Evolutionary conservation across 2,113 vertebrate genomes (phyloP), one percentile per base, ranked within the genome.

Genomic region (Cebidichthys violaceus): DNA sequence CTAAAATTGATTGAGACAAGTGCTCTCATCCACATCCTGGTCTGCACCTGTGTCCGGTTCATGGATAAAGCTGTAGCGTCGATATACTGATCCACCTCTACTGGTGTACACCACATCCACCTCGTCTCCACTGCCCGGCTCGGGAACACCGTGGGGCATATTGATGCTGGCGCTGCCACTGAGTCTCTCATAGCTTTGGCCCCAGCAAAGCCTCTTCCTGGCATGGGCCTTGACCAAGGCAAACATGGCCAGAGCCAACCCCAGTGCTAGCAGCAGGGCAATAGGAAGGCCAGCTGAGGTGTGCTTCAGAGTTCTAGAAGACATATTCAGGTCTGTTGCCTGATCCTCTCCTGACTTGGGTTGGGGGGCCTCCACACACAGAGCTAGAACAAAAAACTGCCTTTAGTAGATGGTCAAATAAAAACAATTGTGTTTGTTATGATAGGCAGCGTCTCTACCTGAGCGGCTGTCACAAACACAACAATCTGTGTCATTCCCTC

Each of bases 101-200:
- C 94, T 95, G 70, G 94, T 94, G 91, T 96, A 96, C 61, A 96
- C 95, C 68, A 96, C 92, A 4, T 96, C 96, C 37, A 92, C 94
- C 89, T 96, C 94, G 60, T 96, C 94, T 6, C 92, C 92, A 5
- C 89, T 89, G 87, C 93, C 93, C 0, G 94, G 95, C 86, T 95
- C 94, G 0, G 95, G 94, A 27, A 95, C 94, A 0, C 95, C 95
- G 1, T 95, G 95, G 20, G 92, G 92, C 95, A 95, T 95, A 76
- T 72, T 82, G 60, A 67, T 29, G 22, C 70, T 76, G 8, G 88
- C 92, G 3, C 77, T 91, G 65, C 94, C 94, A 2, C 90, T 93
- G 84, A 96, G 85, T 31, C 92, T 92, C 90, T 96, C 95, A 13
- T 96, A 96, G 85, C 91, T 95, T 66, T 73, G 94, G 27, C 87